Evolutionary conservation across 2,113 vertebrate genomes (phyloP).

Genomic region (Lepus timidus): DNA sequence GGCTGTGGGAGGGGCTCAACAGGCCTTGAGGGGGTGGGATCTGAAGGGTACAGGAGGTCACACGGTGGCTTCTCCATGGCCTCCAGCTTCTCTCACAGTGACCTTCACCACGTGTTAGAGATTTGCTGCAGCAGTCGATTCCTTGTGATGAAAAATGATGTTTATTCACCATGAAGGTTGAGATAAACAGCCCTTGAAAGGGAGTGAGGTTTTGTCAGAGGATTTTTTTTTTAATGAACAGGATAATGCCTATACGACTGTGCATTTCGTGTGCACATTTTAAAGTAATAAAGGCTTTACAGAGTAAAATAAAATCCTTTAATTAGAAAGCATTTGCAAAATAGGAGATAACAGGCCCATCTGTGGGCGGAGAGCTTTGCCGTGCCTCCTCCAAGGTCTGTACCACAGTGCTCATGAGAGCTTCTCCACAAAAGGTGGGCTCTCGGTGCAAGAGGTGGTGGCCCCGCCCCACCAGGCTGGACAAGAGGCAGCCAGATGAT

Average conservation of each 20-base stretch:
- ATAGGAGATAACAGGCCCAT: not conserved
- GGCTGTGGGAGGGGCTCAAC: not conserved
- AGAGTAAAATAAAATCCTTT: slow-evolving; percentile 58
- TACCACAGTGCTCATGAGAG: accelerated
- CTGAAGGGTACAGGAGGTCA: too few relatives aligned
- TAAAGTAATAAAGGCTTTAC: slow-evolving; percentile 21
- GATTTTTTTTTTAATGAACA: slow-evolving; percentile 24
- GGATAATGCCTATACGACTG: slow-evolving; percentile 26
- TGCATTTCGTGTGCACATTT: slow-evolving; percentile 19
- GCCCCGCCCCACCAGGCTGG: too few relatives aligned
- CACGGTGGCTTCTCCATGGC: not conserved
- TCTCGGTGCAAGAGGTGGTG: accelerated
- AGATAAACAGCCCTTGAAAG: not conserved
- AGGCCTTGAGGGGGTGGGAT: not conserved
- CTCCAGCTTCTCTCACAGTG: not conserved
- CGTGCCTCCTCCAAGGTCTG: not conserved
- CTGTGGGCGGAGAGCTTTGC: not conserved
- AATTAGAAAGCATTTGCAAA: slow-evolving; percentile 55
- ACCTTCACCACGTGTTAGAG: not conserved
- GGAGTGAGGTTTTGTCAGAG: not conserved
- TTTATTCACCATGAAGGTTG: slow-evolving; percentile 19
- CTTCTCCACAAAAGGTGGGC: not conserved
- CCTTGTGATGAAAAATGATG: not conserved
- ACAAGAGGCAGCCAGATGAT: too few relatives aligned
- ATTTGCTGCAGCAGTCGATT: not conserved